Percentiles rank a stretch among this genome's conserved stretches.
Evolutionary conservation across 2,888 invertebrate genomes (phyloP).

Genomic region (Dascillus cervinus): DNA sequence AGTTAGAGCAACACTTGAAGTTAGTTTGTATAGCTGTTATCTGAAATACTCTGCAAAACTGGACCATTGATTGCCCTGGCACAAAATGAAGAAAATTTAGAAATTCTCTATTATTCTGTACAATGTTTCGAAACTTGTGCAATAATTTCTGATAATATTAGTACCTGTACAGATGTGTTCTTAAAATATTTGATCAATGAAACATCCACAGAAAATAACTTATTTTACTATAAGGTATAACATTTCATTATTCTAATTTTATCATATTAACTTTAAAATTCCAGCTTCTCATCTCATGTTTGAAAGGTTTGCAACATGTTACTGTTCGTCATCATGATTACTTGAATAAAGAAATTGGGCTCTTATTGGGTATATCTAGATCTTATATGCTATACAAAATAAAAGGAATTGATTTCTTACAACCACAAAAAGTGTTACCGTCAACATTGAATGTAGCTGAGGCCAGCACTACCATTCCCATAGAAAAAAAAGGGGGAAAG

Average conservation of each 20-base stretch:
- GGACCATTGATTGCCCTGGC: conserved; percentile 15
- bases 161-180: no score
- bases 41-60: conserved; percentile 17
- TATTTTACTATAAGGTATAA: conserved; percentile 46
- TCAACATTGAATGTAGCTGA: conserved; percentile 55
- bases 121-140: conserved; percentile 36
- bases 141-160: conserved; percentile 10
- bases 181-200: conserved; percentile 40
- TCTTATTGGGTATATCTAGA: conserved; percentile 52
- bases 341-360: conserved; percentile 38
- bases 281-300: conserved; percentile 45
- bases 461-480: conserved; percentile 28
- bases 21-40: conserved; percentile 22
- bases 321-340: conserved; percentile 30
- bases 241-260: conserved; percentile 7
- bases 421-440: conserved; percentile 50
- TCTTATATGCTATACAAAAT: conserved; percentile 49
- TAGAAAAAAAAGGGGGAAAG: conserved; percentile 52
- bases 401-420: conserved; percentile 41
- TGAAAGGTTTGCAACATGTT: conserved; percentile 37
- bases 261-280: conserved; percentile 14
- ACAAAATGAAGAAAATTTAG: conserved; percentile 9
- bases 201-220: conserved; percentile 40
- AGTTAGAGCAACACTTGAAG: neutral
- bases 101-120: conserved; percentile 25